phyloP scores from a whole-genome alignment of 1,140 invertebrate species.

The Adelges cooleyi region DNA sequence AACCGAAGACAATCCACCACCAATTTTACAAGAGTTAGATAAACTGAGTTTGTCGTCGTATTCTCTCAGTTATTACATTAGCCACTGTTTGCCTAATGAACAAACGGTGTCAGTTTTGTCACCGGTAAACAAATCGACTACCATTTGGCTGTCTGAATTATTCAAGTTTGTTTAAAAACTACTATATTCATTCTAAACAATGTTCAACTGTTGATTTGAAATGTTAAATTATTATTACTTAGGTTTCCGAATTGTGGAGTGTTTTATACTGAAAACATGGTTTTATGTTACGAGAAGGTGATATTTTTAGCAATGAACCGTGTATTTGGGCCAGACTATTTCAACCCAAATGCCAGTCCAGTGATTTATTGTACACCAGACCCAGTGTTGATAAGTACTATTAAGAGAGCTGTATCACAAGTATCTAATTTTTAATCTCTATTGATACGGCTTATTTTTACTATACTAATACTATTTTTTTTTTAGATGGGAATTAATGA shows the following conservation, averaged over 20 bases:
- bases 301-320: conserved; percentile 4
- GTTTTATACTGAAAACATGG: conserved; percentile 22
- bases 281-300: conserved; percentile 15
- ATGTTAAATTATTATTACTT: background rate
- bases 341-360: background rate
- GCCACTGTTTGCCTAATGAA: conserved; percentile 16
- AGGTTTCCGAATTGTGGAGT: conserved; percentile 11
- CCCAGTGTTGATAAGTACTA: background rate
- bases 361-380: conserved; percentile 13
- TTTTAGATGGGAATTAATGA: conserved; percentile 12
- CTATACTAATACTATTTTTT: background rate
- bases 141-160: background rate
- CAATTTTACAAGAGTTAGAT: conserved; percentile 5
- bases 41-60: conserved; percentile 14
- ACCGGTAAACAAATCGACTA: conserved; percentile 4
- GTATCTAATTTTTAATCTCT: background rate
- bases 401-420: conserved; percentile 5
- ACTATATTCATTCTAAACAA: background rate
- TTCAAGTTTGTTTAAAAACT: background rate
- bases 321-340: conserved; percentile 9
- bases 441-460: background rate
- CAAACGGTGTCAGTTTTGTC: conserved; percentile 1
- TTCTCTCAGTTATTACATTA: conserved; percentile 10
- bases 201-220: background rate
- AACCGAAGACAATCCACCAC: background rate